These are phyloP conservation scores for Mystacornis crossleyi DNA, from an alignment of 2,113 vertebrate species.

Conservation along the genomic window DNA sequence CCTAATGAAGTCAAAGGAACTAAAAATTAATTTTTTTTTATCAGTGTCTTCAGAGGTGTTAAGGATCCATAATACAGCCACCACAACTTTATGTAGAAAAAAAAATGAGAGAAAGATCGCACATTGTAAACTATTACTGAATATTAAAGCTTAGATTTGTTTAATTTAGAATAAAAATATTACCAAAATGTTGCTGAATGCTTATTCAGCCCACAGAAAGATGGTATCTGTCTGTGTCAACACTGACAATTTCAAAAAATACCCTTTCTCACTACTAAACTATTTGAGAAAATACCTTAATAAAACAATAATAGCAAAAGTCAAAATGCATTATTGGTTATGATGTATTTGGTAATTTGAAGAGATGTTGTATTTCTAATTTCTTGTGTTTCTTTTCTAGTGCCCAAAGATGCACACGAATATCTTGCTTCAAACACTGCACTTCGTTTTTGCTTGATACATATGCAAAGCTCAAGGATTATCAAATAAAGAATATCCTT, in stretches of 20 bases:
- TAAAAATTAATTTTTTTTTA: not conserved
- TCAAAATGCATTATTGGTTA: not conserved
- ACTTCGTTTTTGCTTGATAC: slow-evolving; percentile 2
- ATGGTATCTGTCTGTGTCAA: not conserved
- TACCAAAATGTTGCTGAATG: not conserved
- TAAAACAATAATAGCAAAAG: not conserved
- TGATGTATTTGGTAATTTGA: not conserved
- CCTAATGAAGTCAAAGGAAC: not conserved
- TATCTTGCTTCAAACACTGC: not conserved
- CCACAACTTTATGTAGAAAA: not conserved
- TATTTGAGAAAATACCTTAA: not conserved
- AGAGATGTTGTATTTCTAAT: not conserved
- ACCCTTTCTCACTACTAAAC: not conserved
- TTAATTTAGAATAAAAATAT: not conserved
- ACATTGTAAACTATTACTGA: not conserved
- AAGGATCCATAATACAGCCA: not conserved
- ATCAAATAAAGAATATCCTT: not conserved
- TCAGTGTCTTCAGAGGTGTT: not conserved
- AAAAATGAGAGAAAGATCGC: not conserved
- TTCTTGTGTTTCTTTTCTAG: not conserved
- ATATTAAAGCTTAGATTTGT: not conserved
- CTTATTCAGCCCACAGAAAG: not conserved
- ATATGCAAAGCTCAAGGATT: slow-evolving; percentile 2
- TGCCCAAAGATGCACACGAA: not conserved
- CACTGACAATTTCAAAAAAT: not conserved